phyloP scores from a whole-genome alignment of 2,113 vertebrate genomes.

The Scortum barcoo region DNA sequence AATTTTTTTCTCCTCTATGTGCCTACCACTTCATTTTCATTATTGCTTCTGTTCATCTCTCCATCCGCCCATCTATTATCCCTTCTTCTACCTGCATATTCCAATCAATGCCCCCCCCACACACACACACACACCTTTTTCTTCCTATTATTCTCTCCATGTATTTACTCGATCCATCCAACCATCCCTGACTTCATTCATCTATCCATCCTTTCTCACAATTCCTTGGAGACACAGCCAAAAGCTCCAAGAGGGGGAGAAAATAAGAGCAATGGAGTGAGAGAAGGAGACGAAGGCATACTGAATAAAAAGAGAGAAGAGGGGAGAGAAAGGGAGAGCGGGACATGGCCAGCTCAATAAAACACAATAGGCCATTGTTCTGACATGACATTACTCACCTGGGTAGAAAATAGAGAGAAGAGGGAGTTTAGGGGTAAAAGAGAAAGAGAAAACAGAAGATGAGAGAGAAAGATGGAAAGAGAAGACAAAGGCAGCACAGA shows the following conservation, averaged over 20 bases:
- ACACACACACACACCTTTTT: no score
- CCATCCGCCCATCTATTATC: conserved; percentile 2
- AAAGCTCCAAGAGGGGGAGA: background rate
- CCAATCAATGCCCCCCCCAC: background rate
- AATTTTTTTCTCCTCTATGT: background rate
- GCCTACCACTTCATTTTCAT: background rate
- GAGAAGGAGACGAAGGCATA: conserved; percentile 16
- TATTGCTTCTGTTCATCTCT: background rate
- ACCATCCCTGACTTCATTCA: conserved; percentile 11
- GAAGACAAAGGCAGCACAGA: conserved; percentile 42
- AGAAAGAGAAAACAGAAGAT: conserved; percentile 34
- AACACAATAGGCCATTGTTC: conserved; percentile 81
- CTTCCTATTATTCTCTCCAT: conserved; percentile 1
- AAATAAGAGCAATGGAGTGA: conserved; percentile 8
- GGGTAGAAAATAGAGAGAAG: conserved; percentile 54
- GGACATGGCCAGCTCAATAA: conserved; percentile 71
- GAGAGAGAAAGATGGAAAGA: conserved; percentile 42
- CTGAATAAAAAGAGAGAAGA: conserved; percentile 33
- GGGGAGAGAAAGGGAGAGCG: conserved; percentile 42
- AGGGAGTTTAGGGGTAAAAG: conserved; percentile 47
- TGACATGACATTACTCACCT: conserved; percentile 78
- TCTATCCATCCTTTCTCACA: conserved; percentile 22
- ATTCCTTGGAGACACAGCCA: background rate
- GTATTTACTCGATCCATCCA: conserved; percentile 35
- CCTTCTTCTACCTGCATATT: background rate